Evolutionary conservation across 2,797 vertebrate genomes (phyloP).

Genomic region (Anolis apletophallus): DNA sequence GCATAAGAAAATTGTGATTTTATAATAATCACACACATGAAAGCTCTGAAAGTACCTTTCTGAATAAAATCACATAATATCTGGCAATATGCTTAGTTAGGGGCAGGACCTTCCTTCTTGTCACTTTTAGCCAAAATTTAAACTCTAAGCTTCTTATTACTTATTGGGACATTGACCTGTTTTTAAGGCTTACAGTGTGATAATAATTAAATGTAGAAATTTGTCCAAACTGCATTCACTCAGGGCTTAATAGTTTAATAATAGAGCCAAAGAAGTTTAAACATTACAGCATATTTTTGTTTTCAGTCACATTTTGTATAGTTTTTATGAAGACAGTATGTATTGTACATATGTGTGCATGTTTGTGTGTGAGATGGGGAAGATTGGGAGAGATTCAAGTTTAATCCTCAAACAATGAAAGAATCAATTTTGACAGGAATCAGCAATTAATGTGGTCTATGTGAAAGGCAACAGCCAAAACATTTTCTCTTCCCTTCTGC

Average conservation of each 20-base stretch:
- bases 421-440: constrained; percentile 20
- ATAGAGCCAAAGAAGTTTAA: background rate
- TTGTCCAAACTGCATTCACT: background rate
- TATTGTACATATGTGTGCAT: background rate
- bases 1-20: background rate
- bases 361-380: background rate
- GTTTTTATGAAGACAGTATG: background rate
- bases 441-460: constrained; percentile 20
- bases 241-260: background rate
- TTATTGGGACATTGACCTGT: background rate
- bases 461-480: constrained; percentile 23
- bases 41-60: background rate
- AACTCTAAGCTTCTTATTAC: background rate
- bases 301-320: constrained; percentile 3
- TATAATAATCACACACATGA: background rate
- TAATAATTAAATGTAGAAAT: constrained; percentile 2
- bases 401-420: constrained; percentile 13
- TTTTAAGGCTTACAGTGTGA: background rate
- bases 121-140: background rate
- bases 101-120: background rate
- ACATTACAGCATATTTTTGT: constrained; percentile 21
- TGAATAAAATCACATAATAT: background rate
- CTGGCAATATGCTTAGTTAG: background rate
- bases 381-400: background rate
- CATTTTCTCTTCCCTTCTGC: constrained; percentile 20